Percentiles rank a stretch among this genome's conserved stretches.
Evolutionary conservation across 2,888 invertebrate species (phyloP).

Genomic region (Tenthredo livida): DNA sequence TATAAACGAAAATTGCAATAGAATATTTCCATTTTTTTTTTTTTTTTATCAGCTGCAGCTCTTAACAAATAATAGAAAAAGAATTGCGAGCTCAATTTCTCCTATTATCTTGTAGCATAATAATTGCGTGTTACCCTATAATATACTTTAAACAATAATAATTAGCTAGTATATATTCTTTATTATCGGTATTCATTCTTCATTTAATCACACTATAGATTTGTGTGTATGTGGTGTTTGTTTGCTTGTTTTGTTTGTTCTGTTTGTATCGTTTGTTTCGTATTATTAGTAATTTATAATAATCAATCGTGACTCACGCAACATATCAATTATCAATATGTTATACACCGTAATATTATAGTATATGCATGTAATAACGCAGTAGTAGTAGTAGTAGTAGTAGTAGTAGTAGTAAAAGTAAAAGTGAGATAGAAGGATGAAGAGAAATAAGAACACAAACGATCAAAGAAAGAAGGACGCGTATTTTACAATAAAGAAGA

Average conservation of each 20-base stretch:
- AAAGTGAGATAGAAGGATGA: not conserved
- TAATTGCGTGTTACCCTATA: not conserved
- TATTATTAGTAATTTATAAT: not conserved
- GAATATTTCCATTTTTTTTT: not conserved
- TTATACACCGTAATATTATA: not conserved
- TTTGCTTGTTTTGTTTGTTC: not conserved
- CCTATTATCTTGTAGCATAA: not conserved
- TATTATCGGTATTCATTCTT: constrained; percentile 7
- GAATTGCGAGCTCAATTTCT: not conserved
- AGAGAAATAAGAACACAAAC: not conserved
- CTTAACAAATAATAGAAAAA: not conserved
- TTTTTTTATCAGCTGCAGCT: not conserved
- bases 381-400: not conserved
- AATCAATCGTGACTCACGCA: not conserved
- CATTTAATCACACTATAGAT: not conserved
- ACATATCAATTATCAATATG: not conserved
- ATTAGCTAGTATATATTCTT: constrained; percentile 4
- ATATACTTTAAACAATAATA: not conserved
- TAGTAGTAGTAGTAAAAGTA: not conserved
- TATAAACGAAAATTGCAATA: not conserved
- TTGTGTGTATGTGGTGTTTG: not conserved
- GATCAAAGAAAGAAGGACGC: not conserved
- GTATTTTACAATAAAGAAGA: constrained; percentile 66
- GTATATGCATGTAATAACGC: not conserved
- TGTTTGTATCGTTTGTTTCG: not conserved